phyloP scores from a whole-genome alignment of 2,888 invertebrate species.

The Dicycla oo region DNA sequence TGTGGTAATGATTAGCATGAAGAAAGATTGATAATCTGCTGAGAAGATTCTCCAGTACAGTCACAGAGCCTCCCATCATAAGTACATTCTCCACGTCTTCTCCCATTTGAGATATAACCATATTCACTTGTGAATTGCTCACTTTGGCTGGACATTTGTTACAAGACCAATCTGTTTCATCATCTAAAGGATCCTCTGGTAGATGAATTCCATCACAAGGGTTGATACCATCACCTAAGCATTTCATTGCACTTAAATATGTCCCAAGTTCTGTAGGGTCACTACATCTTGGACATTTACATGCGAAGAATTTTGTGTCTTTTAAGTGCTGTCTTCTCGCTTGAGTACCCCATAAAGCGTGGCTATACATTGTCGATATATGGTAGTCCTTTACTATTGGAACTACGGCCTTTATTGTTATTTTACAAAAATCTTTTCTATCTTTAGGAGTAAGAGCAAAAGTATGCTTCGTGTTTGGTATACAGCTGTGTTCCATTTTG shows the following conservation, averaged over 20 bases:
- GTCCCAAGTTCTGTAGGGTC: constrained; percentile 96
- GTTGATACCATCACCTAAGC: constrained; percentile 90
- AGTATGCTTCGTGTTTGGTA: constrained; percentile 94
- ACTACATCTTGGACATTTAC: constrained; percentile 93
- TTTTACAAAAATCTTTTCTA: constrained; percentile 90
- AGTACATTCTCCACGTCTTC: constrained; percentile 93
- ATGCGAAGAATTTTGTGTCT: constrained; percentile 95
- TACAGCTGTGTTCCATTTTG: constrained; percentile 95
- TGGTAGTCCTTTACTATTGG: constrained; percentile 93
- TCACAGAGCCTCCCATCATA: constrained; percentile 90
- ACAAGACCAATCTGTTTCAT: constrained; percentile 94
- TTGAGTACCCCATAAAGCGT: constrained; percentile 96
- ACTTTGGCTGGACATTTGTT: constrained; percentile 92
- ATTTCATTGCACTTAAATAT: constrained; percentile 93
- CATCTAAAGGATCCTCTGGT: constrained; percentile 93
- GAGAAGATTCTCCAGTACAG: constrained; percentile 91
- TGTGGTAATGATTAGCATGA: constrained; percentile 96
- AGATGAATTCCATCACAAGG: constrained; percentile 93
- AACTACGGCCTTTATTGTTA: constrained; percentile 92
- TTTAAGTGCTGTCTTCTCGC: constrained; percentile 94
- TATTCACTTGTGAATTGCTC: constrained; percentile 91
- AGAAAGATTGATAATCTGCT: constrained; percentile 93
- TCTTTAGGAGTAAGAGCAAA: constrained; percentile 90
- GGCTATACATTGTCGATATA: constrained; percentile 96
- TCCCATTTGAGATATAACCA: constrained; percentile 93